Base-by-base conservation (phyloP, 2,888 invertebrate species). In the Andrena trimmerana region DNA sequence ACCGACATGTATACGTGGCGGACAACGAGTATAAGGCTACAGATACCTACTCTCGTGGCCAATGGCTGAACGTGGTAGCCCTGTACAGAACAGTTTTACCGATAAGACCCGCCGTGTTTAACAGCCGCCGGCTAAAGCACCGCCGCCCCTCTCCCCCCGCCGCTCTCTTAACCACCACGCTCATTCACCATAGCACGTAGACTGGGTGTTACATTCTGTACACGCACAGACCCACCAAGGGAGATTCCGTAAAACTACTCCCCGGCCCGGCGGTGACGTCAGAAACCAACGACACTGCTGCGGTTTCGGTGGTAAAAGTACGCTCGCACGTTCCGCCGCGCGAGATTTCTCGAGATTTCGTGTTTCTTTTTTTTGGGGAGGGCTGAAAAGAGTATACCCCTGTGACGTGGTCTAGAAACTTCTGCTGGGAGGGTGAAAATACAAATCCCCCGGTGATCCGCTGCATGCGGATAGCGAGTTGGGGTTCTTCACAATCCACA, bases 71-170 rank as follows among this genome's bases (percentile, higher is more conserved):
- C 90, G 89, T 83, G 86, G 89, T 89, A 86, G 88, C 89, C 89
- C 90, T 90, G 90, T 91, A 91, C 90, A 91, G 92, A 92, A 90
- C 91, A 93, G 92, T 93, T 92, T 93, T 93, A 92, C 92, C 93
- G 93, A 93, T 93, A 93, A 93, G 93, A 93, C 92, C 89, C 85
- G 83, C 85, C 91, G 91, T 92, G 93, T 92, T 92, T 92, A 93
- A 93, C 93, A 92, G 93, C 92, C 92, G 89, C 91, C 77, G 90
- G 92, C 91, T 91, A 91, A 92, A 93, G 92, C 90, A 91, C 89
- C 89, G 85, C 87, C 85, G 81, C 81, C 81, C 77, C 86, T 36
- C 57, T 1, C 79, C 68, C 78, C 78, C 70, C 78, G 52, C 52
- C 52, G 48, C 73, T 76, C 70, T 66, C 82, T 78, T 71, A 78